Evolutionary conservation across 2,888 invertebrate species (phyloP).

Genomic region (Automeris io): DNA sequence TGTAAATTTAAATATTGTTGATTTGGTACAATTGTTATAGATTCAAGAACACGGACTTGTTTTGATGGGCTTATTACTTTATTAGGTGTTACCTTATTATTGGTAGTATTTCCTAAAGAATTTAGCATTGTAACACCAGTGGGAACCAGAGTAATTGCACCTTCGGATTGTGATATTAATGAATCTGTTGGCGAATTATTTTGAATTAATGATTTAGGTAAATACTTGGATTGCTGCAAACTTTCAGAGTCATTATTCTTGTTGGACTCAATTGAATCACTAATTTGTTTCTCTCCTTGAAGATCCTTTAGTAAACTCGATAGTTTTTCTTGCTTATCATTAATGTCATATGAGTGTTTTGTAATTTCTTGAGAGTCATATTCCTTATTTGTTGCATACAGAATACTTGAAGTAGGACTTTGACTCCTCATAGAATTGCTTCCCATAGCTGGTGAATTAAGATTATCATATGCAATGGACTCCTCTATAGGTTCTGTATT

Average conservation of each 20-base stretch:
- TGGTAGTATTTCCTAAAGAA: conserved; percentile 35
- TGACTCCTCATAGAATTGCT: conserved; percentile 13
- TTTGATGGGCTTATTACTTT: conserved; percentile 31
- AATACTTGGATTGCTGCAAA: conserved; percentile 11
- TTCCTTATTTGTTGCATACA: conserved; percentile 28
- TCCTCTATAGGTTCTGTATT: conserved; percentile 31
- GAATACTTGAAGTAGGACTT: conserved; percentile 39
- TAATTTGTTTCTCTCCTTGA: conserved; percentile 27
- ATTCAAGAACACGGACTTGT: conserved; percentile 53
- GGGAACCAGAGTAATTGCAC: conserved; percentile 11
- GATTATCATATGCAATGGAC: neutral
- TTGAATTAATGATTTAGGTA: neutral
- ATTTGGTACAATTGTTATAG: conserved; percentile 36
- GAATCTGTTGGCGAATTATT: neutral
- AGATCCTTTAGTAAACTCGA: conserved; percentile 44
- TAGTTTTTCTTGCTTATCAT: conserved; percentile 44
- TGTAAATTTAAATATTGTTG: conserved; percentile 6
- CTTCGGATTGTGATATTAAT: conserved; percentile 2
- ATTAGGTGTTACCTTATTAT: conserved; percentile 10
- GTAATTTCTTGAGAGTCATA: conserved; percentile 20
- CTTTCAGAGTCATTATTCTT: conserved; percentile 8
- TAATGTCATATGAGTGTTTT: conserved; percentile 30
- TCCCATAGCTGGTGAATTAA: conserved; percentile 11
- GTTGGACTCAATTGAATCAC: conserved; percentile 24
- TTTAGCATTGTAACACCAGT: conserved; percentile 30